phyloP scores from a whole-genome alignment of 2,888 invertebrate species.

The Clivina fossor region DNA sequence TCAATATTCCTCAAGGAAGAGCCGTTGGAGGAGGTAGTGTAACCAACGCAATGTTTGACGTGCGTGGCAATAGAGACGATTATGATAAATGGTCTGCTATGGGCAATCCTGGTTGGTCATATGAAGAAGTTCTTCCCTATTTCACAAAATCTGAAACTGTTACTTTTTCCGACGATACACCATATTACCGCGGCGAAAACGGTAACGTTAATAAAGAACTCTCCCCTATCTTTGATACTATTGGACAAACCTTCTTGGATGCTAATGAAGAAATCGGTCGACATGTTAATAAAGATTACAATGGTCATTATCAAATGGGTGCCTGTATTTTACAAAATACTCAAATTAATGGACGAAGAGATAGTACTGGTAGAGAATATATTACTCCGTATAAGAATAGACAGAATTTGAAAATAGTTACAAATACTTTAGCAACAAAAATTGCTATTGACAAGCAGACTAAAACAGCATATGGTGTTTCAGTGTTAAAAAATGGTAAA shows the following conservation, averaged over 20 bases:
- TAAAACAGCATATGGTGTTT: conserved; percentile 58
- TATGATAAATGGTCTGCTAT: not conserved
- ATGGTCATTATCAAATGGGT: conserved; percentile 50
- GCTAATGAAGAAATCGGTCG: not conserved
- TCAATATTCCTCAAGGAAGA: not conserved
- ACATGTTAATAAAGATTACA: conserved; percentile 43
- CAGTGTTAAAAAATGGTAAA: no score
- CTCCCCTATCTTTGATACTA: not conserved
- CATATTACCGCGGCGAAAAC: not conserved
- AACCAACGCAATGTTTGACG: not conserved
- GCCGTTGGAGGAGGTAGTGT: not conserved
- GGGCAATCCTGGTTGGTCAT: not conserved
- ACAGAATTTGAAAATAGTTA: no score
- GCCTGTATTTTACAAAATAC: conserved; percentile 51
- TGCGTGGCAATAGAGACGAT: not conserved
- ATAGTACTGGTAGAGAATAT: no score
- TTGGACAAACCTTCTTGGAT: not conserved
- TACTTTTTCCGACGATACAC: not conserved
- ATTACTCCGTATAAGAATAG: no score
- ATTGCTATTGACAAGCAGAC: conserved; percentile 58
- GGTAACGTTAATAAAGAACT: conserved; percentile 3
- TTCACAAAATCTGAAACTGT: not conserved
- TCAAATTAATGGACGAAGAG: no score
- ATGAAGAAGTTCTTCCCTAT: not conserved
- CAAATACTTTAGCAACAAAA: conserved; percentile 57